phyloP scores from a whole-genome alignment of 2,888 invertebrate genomes.

The Lithophane socia region DNA sequence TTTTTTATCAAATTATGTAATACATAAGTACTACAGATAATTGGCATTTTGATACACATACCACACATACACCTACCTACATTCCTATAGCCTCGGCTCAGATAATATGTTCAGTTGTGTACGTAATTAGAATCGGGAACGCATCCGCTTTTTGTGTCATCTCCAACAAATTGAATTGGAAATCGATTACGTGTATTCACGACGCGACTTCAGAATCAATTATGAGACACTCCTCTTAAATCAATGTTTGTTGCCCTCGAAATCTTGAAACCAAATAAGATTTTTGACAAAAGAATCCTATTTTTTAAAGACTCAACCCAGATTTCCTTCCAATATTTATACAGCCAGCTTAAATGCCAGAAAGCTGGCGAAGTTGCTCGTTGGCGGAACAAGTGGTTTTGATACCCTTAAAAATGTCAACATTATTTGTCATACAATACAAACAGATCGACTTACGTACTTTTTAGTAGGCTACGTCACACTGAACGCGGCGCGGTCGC shows the following conservation, averaged over 20 bases:
- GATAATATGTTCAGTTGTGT: constrained; percentile 42
- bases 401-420: constrained; percentile 44
- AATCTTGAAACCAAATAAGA: constrained; percentile 39
- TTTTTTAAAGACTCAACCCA: constrained; percentile 26
- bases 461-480: constrained; percentile 21
- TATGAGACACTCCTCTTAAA: constrained; percentile 29
- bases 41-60: constrained; percentile 19
- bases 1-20: background rate
- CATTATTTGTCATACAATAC: constrained; percentile 47
- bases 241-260: constrained; percentile 47
- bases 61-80: background rate
- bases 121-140: constrained; percentile 48
- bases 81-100: background rate
- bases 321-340: constrained; percentile 31
- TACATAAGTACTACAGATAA: background rate
- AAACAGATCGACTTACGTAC: constrained; percentile 65
- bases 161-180: constrained; percentile 42
- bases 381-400: constrained; percentile 42
- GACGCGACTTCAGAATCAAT: constrained; percentile 47
- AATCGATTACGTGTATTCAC: constrained; percentile 40
- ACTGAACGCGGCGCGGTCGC: background rate
- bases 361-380: constrained; percentile 37
- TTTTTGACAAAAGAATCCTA: constrained; percentile 20
- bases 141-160: constrained; percentile 38
- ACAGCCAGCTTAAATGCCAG: constrained; percentile 30